Conservation (phyloP, 2,113 vertebrate species). For the Myrmophylax atrothorax region DNA sequence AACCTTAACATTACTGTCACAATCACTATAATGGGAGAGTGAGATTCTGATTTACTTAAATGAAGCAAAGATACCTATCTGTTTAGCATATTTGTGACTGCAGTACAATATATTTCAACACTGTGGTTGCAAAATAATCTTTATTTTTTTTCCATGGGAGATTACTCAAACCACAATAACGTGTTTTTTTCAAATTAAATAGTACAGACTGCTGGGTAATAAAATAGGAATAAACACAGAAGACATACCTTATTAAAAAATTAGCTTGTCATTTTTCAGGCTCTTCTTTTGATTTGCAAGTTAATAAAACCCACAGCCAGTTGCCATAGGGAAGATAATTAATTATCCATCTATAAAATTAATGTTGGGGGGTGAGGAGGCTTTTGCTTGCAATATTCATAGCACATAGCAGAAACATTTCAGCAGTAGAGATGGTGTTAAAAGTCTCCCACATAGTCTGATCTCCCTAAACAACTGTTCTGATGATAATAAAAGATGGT, state of each 20-base stretch:
- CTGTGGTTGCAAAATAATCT: conserved; percentile 42
- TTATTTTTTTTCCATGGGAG: conserved; percentile 36
- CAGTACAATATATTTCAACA: conserved; percentile 33
- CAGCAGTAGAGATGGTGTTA: neutral
- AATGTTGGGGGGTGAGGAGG: neutral
- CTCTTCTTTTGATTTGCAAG: conserved; percentile 68
- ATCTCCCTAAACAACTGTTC: neutral
- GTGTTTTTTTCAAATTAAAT: conserved; percentile 54
- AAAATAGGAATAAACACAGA: conserved; percentile 29
- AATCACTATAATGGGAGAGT: neutral
- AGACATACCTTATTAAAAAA: conserved; percentile 58
- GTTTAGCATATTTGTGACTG: conserved; percentile 9
- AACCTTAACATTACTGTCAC: neutral
- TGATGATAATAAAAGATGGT: neutral
- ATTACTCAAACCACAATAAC: conserved; percentile 26
- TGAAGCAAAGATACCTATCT: conserved; percentile 32
- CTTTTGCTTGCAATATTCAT: neutral
- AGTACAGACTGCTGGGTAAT: conserved; percentile 45
- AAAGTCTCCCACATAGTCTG: neutral
- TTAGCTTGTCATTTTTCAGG: conserved; percentile 56
- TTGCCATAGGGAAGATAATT: conserved; percentile 62
- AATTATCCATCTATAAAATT: conserved; percentile 64
- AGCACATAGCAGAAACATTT: neutral
- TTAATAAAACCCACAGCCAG: conserved; percentile 57
- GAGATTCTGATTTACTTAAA: conserved; percentile 4